Evolutionary conservation across 2,888 invertebrate species (phyloP).

Genomic region (Tholera decimalis): DNA sequence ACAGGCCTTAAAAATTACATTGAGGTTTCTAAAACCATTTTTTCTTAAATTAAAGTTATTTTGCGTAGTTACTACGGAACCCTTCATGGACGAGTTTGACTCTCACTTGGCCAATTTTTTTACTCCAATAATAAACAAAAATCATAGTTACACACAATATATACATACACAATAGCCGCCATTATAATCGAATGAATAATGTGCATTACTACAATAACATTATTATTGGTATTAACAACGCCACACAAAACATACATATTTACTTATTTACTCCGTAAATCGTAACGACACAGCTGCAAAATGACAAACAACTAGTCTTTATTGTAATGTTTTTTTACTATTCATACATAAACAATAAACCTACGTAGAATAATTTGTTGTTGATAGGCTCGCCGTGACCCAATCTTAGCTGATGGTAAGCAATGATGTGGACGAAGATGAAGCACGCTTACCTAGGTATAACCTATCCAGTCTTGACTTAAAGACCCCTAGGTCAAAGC

Average conservation of each 20-base stretch:
- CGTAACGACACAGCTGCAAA: conserved; percentile 42
- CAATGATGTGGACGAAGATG: no score
- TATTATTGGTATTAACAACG: conserved; percentile 44
- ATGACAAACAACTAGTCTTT: conserved; percentile 24
- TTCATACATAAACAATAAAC: conserved; percentile 10
- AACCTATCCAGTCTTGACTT: no score
- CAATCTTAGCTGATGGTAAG: no score
- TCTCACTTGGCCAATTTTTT: no score
- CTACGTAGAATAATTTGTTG: background rate
- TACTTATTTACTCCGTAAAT: conserved; percentile 41
- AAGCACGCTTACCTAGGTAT: no score
- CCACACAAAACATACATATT: conserved; percentile 41
- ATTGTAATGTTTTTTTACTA: background rate
- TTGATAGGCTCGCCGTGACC: no score
- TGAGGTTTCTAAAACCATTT: no score
- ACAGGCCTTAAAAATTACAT: no score
- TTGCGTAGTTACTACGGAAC: no score
- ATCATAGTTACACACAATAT: background rate
- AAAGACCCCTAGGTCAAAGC: no score
- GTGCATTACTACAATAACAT: conserved; percentile 22
- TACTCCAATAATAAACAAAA: conserved; percentile 1
- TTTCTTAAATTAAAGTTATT: no score
- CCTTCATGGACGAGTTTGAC: no score
- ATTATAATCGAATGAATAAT: conserved; percentile 43
- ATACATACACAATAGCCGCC: conserved; percentile 29